Percentiles rank a stretch among this genome's conserved stretches.
phyloP scores from a whole-genome alignment of 2,888 invertebrate genomes.

The Hyposoter didymator region DNA sequence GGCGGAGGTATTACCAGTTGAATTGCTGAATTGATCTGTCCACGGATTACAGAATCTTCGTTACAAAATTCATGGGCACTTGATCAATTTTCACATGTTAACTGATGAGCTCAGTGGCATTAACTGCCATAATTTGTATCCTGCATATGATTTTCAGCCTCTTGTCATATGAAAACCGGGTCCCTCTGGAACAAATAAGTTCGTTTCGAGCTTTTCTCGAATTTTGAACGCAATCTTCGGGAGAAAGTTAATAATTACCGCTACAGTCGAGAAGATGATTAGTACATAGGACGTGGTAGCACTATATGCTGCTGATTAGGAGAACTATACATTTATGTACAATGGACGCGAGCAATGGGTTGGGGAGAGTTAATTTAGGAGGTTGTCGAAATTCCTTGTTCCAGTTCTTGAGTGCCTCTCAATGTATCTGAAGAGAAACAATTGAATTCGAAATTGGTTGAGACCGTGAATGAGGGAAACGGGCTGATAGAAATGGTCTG shows the following conservation, averaged over 20 bases:
- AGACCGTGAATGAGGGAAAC: conserved; percentile 2
- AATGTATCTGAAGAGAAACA: conserved; percentile 24
- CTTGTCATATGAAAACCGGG: neutral
- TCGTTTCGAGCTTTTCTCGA: too few species aligned
- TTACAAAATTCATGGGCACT: neutral
- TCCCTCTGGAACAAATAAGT: neutral
- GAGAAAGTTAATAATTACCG: neutral
- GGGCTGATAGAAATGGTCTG: neutral
- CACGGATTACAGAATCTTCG: neutral
- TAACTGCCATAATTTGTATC: neutral
- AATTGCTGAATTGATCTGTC: neutral
- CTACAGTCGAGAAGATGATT: neutral
- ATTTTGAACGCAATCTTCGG: too few species aligned
- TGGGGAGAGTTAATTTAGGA: conserved; percentile 44
- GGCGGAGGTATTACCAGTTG: conserved; percentile 43
- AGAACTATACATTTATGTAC: neutral
- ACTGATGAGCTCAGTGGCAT: neutral
- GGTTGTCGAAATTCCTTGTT: conserved; percentile 40
- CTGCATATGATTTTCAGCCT: neutral
- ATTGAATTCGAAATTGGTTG: conserved; percentile 26
- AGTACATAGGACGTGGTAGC: neutral
- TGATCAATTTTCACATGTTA: neutral
- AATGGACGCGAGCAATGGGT: neutral
- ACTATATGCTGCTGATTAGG: neutral
- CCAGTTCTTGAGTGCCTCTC: conserved; percentile 22